These are phyloP conservation scores for Ophion costatus DNA, from an alignment of 2,888 invertebrate genomes.

Conservation along the genomic window DNA sequence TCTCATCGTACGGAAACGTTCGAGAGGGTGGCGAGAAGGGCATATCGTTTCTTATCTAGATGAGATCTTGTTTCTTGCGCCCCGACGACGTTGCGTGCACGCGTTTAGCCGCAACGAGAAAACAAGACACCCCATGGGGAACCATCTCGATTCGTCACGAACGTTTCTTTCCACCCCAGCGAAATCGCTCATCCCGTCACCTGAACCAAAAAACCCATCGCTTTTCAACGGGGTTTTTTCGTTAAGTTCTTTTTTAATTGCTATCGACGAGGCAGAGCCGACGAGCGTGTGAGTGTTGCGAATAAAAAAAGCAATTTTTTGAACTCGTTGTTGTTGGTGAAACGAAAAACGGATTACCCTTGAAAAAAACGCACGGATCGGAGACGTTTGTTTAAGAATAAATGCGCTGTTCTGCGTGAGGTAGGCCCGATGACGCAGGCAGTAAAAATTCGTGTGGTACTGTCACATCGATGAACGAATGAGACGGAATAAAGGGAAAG, in stretches of 20 bases:
- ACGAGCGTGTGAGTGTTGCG: neutral
- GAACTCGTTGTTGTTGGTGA: neutral
- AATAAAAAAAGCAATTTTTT: neutral
- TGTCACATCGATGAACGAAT: slow-evolving; percentile 2
- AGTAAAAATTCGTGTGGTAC: slow-evolving; percentile 6
- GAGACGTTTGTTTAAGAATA: neutral
- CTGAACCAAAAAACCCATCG: slow-evolving; percentile 5
- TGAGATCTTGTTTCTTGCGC: slow-evolving; percentile 82
- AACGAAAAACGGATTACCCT: neutral
- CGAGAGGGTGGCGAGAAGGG: slow-evolving; percentile 73
- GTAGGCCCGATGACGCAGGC: slow-evolving; percentile 2
- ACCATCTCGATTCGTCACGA: slow-evolving; percentile 77
- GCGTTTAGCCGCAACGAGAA: slow-evolving; percentile 42
- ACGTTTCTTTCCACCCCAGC: slow-evolving; percentile 74
- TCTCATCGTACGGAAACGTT: slow-evolving; percentile 47
- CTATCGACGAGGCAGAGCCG: too few relatives aligned
- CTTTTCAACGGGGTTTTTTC: too few relatives aligned
- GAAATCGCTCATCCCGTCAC: slow-evolving; percentile 71
- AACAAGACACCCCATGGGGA: slow-evolving; percentile 49
- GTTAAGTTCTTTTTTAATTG: too few relatives aligned
- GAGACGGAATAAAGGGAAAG: slow-evolving; percentile 16
- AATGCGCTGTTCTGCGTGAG: neutral
- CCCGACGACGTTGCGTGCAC: slow-evolving; percentile 74
- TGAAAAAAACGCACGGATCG: neutral
- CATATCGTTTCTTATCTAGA: slow-evolving; percentile 80